Evolutionary conservation across 2,113 vertebrate species (phyloP).

Genomic region (Ellobius talpinus): DNA sequence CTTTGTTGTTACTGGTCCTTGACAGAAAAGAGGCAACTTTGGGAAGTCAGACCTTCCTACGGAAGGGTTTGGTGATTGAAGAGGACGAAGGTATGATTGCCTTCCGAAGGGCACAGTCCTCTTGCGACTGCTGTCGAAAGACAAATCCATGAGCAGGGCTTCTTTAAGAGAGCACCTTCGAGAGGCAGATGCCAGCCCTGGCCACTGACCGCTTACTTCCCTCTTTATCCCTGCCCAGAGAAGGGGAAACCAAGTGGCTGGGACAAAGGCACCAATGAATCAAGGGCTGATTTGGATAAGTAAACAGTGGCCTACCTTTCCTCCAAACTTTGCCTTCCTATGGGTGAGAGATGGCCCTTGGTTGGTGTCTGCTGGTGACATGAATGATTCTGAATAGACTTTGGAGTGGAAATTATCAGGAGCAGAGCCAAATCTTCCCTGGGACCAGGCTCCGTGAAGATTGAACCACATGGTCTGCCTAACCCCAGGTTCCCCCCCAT

Average conservation of each 20-base stretch:
- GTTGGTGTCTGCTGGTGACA: background rate
- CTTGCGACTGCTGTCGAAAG: background rate
- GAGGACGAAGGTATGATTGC: background rate
- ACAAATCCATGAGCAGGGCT: background rate
- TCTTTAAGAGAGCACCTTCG: background rate
- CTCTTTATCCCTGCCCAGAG: background rate
- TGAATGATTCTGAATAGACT: background rate
- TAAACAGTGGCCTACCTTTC: conserved; percentile 21
- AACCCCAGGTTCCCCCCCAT: background rate
- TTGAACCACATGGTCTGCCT: background rate
- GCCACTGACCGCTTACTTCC: background rate
- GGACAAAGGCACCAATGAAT: background rate
- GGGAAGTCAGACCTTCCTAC: background rate
- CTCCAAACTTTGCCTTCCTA: conserved; percentile 42
- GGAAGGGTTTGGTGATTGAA: background rate
- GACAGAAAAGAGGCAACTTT: conserved; percentile 2
- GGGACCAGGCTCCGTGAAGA: background rate
- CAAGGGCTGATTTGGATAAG: conserved; percentile 51
- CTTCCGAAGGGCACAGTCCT: background rate
- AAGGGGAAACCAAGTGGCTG: background rate
- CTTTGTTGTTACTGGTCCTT: background rate
- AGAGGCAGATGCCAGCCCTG: background rate
- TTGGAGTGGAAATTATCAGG: background rate
- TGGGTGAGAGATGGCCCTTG: conserved; percentile 31
- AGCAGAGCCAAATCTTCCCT: background rate